phyloP scores from a whole-genome alignment of 2,797 vertebrate genomes.

The Discoglossus pictus region DNA sequence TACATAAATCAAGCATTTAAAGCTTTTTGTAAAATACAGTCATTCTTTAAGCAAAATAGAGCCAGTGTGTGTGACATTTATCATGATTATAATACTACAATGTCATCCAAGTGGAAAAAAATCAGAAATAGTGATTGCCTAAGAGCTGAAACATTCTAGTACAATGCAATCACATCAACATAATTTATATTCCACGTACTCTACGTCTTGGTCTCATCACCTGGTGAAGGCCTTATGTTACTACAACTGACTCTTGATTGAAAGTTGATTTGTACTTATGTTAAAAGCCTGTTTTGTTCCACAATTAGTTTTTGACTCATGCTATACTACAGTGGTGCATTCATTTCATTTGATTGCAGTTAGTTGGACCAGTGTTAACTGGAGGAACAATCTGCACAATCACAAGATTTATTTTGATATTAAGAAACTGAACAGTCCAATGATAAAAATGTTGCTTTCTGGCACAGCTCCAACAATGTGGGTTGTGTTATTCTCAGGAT shows the following conservation, averaged over 20 bases:
- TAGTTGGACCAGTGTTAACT: neutral
- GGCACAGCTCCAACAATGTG: too few relatives aligned
- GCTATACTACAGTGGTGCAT: neutral
- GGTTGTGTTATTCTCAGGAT: too few relatives aligned
- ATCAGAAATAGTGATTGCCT: neutral
- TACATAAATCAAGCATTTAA: too few relatives aligned
- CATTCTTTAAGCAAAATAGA: too few relatives aligned
- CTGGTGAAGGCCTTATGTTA: neutral
- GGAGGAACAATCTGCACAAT: constrained; percentile 10
- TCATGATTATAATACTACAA: too few relatives aligned
- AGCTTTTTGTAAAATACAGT: too few relatives aligned
- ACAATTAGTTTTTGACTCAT: constrained; percentile 4
- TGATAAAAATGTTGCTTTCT: too few relatives aligned
- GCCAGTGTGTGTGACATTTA: too few relatives aligned
- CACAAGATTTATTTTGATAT: constrained; percentile 16
- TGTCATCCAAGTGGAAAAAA: too few relatives aligned
- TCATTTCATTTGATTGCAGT: neutral
- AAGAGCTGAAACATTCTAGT: neutral
- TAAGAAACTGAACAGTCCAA: constrained; percentile 3
- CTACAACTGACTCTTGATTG: neutral
- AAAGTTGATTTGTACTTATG: constrained; percentile 26
- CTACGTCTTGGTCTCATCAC: constrained; percentile 9
- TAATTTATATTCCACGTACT: neutral
- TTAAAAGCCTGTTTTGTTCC: constrained; percentile 3
- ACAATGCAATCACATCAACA: constrained; percentile 16